Evolutionary conservation across 2,888 invertebrate species (phyloP).

Genomic region (Oscheius myriophilus): DNA sequence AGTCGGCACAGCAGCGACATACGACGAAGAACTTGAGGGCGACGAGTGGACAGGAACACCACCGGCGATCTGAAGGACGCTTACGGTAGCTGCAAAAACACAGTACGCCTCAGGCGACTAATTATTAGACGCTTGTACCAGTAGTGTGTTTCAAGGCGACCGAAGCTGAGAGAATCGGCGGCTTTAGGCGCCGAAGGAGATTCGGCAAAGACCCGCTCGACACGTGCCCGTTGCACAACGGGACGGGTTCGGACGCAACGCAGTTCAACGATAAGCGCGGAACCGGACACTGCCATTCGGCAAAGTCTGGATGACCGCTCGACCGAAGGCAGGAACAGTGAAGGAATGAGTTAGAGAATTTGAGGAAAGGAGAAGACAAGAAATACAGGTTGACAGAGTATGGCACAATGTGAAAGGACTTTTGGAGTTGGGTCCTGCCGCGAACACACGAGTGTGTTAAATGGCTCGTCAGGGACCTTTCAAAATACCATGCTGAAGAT

Average conservation of each 20-base stretch:
- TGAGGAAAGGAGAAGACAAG: background rate
- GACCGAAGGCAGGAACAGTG: slow-evolving; percentile 5
- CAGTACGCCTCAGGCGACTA: background rate
- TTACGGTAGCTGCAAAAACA: background rate
- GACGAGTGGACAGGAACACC: background rate
- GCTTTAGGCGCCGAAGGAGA: background rate
- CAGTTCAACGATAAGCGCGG: slow-evolving; percentile 27
- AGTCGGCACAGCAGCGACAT: slow-evolving; percentile 8
- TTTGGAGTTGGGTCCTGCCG: too few species aligned
- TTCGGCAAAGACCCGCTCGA: background rate
- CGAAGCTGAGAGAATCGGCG: background rate
- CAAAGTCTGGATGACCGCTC: slow-evolving; percentile 1
- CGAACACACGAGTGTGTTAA: too few species aligned
- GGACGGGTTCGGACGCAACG: slow-evolving; percentile 22
- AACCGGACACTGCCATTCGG: slow-evolving; percentile 5
- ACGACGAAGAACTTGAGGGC: background rate
- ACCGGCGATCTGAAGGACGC: background rate
- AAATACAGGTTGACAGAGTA: too few species aligned
- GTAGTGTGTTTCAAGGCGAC: too few species aligned
- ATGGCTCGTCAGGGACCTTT: too few species aligned
- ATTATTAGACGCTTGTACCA: background rate
- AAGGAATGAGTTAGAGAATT: background rate
- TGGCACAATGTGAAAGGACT: too few species aligned
- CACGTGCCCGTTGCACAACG: slow-evolving; percentile 24
- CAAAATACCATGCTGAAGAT: too few species aligned